Evolutionary conservation across 1,140 invertebrate species (phyloP).

Genomic region (Diabrotica virgifera): DNA sequence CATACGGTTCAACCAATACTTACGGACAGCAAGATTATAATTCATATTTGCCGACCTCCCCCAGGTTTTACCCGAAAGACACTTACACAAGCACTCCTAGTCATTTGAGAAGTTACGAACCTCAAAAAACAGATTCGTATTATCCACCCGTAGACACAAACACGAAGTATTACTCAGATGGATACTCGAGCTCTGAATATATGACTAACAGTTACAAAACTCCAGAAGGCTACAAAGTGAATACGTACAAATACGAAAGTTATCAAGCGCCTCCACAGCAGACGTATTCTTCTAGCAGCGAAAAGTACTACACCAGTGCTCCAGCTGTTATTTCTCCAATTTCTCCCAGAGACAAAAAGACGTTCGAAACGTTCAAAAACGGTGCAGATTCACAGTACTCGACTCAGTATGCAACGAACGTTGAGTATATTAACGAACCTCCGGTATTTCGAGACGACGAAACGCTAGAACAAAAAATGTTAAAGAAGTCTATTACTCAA

Average conservation of each 20-base stretch:
- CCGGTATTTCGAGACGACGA: conserved; percentile 49
- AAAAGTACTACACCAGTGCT: conserved; percentile 50
- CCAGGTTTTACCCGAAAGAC: conserved; percentile 20
- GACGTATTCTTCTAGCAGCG: conserved; percentile 47
- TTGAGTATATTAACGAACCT: conserved; percentile 48
- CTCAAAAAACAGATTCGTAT: conserved; percentile 4
- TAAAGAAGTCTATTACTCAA: conserved; percentile 54
- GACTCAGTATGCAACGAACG: conserved; percentile 44
- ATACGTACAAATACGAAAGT: conserved; percentile 43
- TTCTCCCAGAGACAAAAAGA: conserved; percentile 31
- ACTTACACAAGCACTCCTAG: conserved; percentile 19
- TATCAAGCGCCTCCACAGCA: conserved; percentile 38
- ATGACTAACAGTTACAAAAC: conserved; percentile 42
- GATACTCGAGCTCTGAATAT: conserved; percentile 41
- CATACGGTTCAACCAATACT: conserved; percentile 36
- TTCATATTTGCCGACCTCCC: conserved; percentile 4
- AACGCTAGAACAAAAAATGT: conserved; percentile 51
- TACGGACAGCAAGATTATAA: conserved; percentile 32
- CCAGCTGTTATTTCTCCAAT: conserved; percentile 33
- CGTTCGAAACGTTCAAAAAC: conserved; percentile 41
- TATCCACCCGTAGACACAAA: conserved; percentile 4
- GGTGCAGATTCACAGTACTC: conserved; percentile 36
- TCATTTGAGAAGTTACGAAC: conserved; percentile 8
- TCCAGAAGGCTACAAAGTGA: conserved; percentile 43
- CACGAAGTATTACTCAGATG: conserved; percentile 26